Conservation (phyloP, 37 sponge, comb jelly and placozoan genomes). For the Diacarnus erythraeanus region DNA sequence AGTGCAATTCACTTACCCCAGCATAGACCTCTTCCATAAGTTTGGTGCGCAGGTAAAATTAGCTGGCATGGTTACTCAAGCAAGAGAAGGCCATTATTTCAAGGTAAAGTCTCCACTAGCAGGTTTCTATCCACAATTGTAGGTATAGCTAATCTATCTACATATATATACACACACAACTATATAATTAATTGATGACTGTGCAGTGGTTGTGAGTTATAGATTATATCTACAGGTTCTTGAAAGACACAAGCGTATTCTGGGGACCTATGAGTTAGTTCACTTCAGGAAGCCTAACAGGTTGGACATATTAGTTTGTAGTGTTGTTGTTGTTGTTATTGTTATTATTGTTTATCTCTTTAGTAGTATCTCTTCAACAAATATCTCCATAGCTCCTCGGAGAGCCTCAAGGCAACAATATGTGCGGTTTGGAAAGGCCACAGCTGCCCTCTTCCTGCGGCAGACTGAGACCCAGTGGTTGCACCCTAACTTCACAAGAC, state of each 20-base stretch:
- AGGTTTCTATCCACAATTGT: too few relatives aligned
- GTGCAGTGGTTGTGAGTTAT: neutral
- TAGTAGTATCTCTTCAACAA: neutral
- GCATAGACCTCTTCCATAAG: too few relatives aligned
- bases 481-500: constrained; percentile 31
- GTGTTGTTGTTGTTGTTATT: too few relatives aligned
- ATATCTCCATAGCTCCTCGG: constrained; percentile 16
- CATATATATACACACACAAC: too few relatives aligned
- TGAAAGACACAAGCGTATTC: constrained; percentile 26
- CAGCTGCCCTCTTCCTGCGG: constrained; percentile 47
- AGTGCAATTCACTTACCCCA: too few relatives aligned
- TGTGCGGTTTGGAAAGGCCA: constrained; percentile 30
- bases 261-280: constrained; percentile 58
- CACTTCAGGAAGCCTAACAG: constrained; percentile 51
- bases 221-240: constrained; percentile 11
- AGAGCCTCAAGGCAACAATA: constrained; percentile 27
- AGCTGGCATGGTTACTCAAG: neutral
- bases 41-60: too few relatives aligned
- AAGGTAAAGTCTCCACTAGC: too few relatives aligned
- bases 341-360: too few relatives aligned
- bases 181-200: too few relatives aligned
- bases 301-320: too few relatives aligned
- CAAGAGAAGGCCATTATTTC: constrained; percentile 20
- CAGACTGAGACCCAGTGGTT: constrained; percentile 49
- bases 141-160: too few relatives aligned